Evolutionary conservation across 2,888 invertebrate genomes (phyloP).

Genomic region (Aphodius granarius): DNA sequence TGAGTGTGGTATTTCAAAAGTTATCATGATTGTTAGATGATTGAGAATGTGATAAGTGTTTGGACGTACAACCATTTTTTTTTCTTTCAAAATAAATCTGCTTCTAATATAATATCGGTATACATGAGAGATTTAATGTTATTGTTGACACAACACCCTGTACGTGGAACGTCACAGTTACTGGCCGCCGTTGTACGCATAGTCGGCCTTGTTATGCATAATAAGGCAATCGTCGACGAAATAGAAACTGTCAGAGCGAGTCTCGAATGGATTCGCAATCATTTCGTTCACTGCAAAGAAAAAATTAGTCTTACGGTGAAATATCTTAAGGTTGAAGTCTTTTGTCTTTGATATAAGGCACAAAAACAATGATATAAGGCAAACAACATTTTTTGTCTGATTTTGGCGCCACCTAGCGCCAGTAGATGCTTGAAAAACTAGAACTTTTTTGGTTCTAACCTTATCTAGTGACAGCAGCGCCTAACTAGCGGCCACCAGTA

Average conservation of each 20-base stretch:
- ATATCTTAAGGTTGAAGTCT: too few species aligned
- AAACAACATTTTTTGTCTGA: too few species aligned
- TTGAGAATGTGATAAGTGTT: not conserved
- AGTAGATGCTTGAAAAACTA: too few species aligned
- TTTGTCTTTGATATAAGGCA: too few species aligned
- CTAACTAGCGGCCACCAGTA: too few species aligned
- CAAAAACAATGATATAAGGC: too few species aligned
- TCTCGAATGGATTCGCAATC: slow-evolving; percentile 95
- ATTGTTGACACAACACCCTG: not conserved
- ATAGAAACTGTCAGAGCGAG: slow-evolving; percentile 98
- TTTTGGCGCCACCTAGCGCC: too few species aligned
- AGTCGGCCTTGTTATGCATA: slow-evolving; percentile 99
- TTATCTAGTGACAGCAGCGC: too few species aligned
- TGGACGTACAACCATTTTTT: not conserved
- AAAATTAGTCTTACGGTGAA: not conserved
- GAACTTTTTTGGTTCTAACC: too few species aligned
- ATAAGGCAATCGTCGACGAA: slow-evolving; percentile 96
- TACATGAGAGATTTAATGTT: not conserved
- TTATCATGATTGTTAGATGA: not conserved
- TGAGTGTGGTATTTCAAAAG: not conserved
- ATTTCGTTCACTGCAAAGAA: slow-evolving; percentile 86
- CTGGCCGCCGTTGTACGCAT: slow-evolving; percentile 89
- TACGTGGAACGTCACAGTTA: not conserved
- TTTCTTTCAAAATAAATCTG: not conserved
- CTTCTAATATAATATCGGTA: not conserved